Evolutionary conservation across 2,797 vertebrate species (phyloP).

Genomic region (Gephyroberyx darwinii): DNA sequence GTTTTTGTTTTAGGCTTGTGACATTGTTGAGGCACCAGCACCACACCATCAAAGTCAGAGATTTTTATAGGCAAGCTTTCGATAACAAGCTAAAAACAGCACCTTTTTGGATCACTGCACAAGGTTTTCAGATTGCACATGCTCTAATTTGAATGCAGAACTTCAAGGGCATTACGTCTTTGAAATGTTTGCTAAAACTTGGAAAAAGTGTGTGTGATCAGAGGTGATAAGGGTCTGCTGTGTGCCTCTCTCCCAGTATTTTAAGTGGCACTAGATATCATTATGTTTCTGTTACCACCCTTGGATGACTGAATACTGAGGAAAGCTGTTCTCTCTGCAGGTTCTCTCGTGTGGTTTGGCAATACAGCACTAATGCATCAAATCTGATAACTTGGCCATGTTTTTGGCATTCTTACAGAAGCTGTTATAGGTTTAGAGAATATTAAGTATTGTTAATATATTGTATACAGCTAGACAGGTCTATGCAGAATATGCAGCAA

Average conservation of each 20-base stretch:
- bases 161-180: constrained; percentile 34
- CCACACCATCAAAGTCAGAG: constrained; percentile 50
- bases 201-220: constrained; percentile 11
- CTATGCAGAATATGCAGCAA: constrained; percentile 18
- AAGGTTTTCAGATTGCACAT: constrained; percentile 30
- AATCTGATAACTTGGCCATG: constrained; percentile 31
- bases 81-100: constrained; percentile 41
- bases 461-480: background rate
- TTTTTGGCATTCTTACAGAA: background rate
- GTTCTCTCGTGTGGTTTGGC: background rate
- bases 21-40: constrained; percentile 51
- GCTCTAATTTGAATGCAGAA: constrained; percentile 46
- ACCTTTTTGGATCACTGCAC: constrained; percentile 30
- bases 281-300: background rate
- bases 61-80: constrained; percentile 51
- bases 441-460: background rate
- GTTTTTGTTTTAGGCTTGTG: constrained; percentile 45
- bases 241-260: constrained; percentile 8
- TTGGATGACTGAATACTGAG: background rate
- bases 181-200: constrained; percentile 31
- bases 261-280: background rate
- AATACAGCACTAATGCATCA: constrained; percentile 19
- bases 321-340: background rate
- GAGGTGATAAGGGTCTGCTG: constrained; percentile 9
- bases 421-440: too few species aligned